A percentile compares a stretch with the other conserved stretches of the same genome.
phyloP scores from a whole-genome alignment of 1,140 invertebrate genomes.

The Papilio xuthus region DNA sequence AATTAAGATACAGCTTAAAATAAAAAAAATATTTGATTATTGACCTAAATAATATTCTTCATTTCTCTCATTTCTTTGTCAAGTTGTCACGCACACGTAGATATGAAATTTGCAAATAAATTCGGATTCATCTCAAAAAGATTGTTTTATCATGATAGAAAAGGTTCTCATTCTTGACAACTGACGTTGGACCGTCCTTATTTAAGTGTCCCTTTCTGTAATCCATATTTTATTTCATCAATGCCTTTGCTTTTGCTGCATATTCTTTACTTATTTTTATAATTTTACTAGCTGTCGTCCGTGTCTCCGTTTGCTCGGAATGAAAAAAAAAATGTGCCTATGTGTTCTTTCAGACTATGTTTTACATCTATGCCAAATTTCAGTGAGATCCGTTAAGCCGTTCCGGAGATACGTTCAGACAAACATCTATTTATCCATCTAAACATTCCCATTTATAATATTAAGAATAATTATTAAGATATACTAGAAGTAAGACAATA shows the following conservation, averaged over 20 bases:
- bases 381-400: too few relatives aligned
- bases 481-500: too few relatives aligned
- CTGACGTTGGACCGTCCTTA: slow-evolving; percentile 5
- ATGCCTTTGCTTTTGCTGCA: neutral
- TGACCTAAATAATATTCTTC: neutral
- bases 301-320: too few relatives aligned
- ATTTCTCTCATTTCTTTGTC: neutral
- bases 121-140: slow-evolving; percentile 14
- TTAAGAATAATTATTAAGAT: too few relatives aligned
- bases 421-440: too few relatives aligned
- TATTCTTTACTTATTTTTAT: neutral
- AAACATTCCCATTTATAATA: too few relatives aligned
- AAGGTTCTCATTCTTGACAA: slow-evolving; percentile 10
- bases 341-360: too few relatives aligned
- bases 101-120: slow-evolving; percentile 6
- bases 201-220: neutral
- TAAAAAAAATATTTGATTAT: too few relatives aligned
- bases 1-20: neutral
- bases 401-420: too few relatives aligned
- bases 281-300: too few relatives aligned
- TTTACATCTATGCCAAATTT: too few relatives aligned
- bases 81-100: neutral
- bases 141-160: slow-evolving; percentile 22
- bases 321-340: too few relatives aligned
- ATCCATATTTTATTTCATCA: slow-evolving; percentile 1